Evolutionary conservation across 2,888 invertebrate species (phyloP).

Genomic region (Pomacea canaliculata): DNA sequence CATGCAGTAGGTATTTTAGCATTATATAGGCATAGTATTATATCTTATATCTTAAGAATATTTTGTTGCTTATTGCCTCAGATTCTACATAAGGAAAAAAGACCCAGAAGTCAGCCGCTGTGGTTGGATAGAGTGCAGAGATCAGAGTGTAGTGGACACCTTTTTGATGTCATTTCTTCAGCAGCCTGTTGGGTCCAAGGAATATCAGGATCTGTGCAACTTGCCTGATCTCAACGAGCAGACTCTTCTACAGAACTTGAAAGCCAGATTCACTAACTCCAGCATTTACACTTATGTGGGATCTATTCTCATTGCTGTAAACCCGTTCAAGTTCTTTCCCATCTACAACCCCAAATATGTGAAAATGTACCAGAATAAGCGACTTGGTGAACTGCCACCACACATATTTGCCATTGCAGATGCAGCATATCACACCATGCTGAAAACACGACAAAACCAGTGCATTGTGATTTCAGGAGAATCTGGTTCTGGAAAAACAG

Average conservation of each 20-base stretch:
- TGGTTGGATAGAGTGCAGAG: conserved; percentile 81
- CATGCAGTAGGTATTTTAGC: too few relatives aligned
- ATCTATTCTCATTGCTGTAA: conserved; percentile 93
- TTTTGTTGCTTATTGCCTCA: conserved; percentile 55
- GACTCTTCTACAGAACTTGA: conserved; percentile 89
- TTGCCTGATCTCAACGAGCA: conserved; percentile 94
- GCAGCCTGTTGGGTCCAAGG: conserved; percentile 88
- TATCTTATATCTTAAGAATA: too few relatives aligned
- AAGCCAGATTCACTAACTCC: conserved; percentile 86
- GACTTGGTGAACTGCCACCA: conserved; percentile 91
- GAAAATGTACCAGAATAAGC: conserved; percentile 92
- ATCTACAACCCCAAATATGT: conserved; percentile 98
- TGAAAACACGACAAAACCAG: conserved; percentile 89
- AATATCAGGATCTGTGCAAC: conserved; percentile 95
- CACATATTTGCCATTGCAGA: conserved; percentile 97
- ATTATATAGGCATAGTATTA: too few relatives aligned
- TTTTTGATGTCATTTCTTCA: conserved; percentile 93
- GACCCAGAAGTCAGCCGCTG: conserved; percentile 70
- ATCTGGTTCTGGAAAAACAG: conserved; percentile 96
- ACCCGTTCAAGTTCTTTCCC: conserved; percentile 90
- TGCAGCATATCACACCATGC: conserved; percentile 93
- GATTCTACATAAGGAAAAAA: conserved; percentile 90
- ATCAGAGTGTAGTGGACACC: conserved; percentile 75
- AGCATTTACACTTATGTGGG: conserved; percentile 97
- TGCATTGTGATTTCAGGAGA: conserved; percentile 97